Evolutionary conservation across 2,888 invertebrate genomes (phyloP).

Genomic region (Cephonodes hylas): DNA sequence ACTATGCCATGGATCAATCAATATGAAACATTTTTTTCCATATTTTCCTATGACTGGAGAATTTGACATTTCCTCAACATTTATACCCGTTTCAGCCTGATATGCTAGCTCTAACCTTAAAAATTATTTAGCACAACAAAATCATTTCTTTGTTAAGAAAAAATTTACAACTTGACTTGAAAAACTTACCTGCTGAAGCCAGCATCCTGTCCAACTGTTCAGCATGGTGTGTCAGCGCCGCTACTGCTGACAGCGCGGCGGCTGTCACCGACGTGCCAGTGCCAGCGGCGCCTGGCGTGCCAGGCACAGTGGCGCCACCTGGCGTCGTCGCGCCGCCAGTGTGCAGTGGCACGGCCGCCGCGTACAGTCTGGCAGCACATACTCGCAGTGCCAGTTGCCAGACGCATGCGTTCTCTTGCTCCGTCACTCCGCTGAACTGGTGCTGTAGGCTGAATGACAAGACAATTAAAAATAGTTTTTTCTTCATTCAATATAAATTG

Average conservation of each 20-base stretch:
- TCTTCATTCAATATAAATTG: too few species aligned
- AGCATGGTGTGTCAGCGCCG: constrained; percentile 65
- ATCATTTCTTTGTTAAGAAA: too few species aligned
- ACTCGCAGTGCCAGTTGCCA: constrained; percentile 87
- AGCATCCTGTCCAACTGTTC: constrained; percentile 64
- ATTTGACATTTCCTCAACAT: too few species aligned
- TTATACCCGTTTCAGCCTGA: too few species aligned
- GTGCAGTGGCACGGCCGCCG: constrained; percentile 51
- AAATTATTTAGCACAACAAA: too few species aligned
- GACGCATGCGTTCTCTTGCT: constrained; percentile 88
- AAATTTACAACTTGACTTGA: too few species aligned
- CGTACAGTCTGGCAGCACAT: constrained; percentile 89
- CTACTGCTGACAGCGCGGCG: constrained; percentile 84
- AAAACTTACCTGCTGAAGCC: constrained; percentile 54
- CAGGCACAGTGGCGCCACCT: constrained; percentile 86
- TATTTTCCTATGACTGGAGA: too few species aligned
- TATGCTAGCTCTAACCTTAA: too few species aligned
- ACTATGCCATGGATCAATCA: too few species aligned
- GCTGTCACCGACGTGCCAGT: constrained; percentile 77
- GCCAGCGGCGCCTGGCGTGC: constrained; percentile 85
- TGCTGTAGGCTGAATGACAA: constrained; percentile 84
- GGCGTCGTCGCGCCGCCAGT: constrained; percentile 84
- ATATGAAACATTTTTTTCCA: too few species aligned
- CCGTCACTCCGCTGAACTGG: constrained; percentile 91
- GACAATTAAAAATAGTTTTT: neutral